These are phyloP conservation scores for Apolygus lucorum DNA, from an alignment of 1,140 invertebrate genomes.

Conservation along the genomic window DNA sequence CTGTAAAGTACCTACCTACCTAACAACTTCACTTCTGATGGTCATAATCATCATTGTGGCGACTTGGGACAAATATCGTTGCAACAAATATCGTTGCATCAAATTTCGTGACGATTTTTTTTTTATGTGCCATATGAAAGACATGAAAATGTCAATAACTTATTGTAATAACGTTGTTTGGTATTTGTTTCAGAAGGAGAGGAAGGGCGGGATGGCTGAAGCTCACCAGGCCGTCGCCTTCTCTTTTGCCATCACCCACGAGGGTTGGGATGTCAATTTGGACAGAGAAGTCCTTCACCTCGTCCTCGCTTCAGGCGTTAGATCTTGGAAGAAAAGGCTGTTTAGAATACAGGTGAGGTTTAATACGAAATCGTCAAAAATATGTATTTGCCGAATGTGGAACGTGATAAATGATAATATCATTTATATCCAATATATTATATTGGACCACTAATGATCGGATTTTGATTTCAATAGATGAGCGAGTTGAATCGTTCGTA, in stretches of 20 bases:
- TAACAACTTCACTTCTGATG: too few species aligned
- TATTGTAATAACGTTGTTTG: not conserved
- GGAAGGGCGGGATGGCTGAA: conserved; percentile 73
- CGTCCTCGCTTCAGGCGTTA: conserved; percentile 80
- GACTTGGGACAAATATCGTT: too few species aligned
- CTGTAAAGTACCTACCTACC: too few species aligned
- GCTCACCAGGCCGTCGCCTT: conserved; percentile 97
- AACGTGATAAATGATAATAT: not conserved
- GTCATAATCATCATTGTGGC: too few species aligned
- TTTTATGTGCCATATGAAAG: too few species aligned
- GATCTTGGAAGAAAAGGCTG: conserved; percentile 89
- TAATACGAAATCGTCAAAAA: not conserved
- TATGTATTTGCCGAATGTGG: not conserved
- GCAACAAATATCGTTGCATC: too few species aligned
- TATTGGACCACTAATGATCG: too few species aligned
- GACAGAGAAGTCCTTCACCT: conserved; percentile 87
- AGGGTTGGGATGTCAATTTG: conserved; percentile 94
- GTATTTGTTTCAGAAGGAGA: not conserved
- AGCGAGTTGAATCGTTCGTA: too few species aligned
- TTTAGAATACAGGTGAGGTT: conserved; percentile 73
- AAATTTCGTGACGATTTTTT: too few species aligned
- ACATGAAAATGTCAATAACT: too few species aligned
- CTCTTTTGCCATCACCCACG: conserved; percentile 93
- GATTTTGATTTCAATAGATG: too few species aligned
- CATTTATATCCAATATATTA: too few species aligned